phyloP scores from a whole-genome alignment of 2,888 invertebrate species.

The Odontothrips loti region DNA sequence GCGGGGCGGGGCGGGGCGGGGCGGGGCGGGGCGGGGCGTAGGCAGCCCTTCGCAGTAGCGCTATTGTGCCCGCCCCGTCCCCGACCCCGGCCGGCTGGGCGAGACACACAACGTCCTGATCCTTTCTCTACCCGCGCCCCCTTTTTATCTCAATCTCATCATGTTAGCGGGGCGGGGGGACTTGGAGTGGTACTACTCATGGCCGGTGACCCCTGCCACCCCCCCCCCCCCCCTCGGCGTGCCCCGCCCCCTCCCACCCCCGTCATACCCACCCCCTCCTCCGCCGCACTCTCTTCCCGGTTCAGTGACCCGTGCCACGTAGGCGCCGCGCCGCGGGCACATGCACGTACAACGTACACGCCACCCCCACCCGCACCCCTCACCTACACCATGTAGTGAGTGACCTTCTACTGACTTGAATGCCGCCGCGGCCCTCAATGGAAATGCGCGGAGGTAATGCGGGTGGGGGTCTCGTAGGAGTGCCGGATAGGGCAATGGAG shows the following conservation, averaged over 20 bases:
- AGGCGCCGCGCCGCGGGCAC: not conserved
- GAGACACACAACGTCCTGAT: not conserved
- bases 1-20: not conserved
- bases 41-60: not conserved
- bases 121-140: not conserved
- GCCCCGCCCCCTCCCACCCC: not conserved
- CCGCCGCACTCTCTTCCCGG: not conserved
- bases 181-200: not conserved
- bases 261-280: not conserved
- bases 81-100: not conserved
- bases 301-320: not conserved
- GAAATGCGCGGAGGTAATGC: too few species aligned
- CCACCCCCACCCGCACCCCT: not conserved
- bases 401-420: not conserved
- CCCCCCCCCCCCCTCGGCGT: not conserved
- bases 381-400: not conserved
- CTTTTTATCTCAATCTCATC: slow-evolving; percentile 6
- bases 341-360: not conserved
- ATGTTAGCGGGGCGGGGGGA: not conserved
- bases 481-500: too few species aligned
- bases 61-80: not conserved
- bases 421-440: not conserved
- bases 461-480: too few species aligned
- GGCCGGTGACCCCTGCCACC: not conserved
- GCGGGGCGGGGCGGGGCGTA: not conserved